A percentile compares a stretch with the other conserved stretches of the same genome.
These are phyloP conservation scores for Tenthredo mesomela DNA, from an alignment of 2,888 invertebrate species.

Conservation along the genomic window DNA sequence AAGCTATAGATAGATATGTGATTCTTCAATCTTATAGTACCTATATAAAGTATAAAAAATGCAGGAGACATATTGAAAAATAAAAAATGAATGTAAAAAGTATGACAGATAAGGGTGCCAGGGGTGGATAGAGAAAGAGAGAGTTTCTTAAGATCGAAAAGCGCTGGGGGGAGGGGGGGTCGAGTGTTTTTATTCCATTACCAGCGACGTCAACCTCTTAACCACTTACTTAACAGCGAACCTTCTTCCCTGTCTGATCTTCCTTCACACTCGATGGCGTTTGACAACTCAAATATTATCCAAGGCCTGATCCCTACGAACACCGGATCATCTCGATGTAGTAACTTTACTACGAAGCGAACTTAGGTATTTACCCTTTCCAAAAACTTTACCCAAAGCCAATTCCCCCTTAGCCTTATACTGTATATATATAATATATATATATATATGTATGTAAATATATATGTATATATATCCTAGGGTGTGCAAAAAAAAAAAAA, in stretches of 20 bases:
- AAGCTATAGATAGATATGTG: neutral
- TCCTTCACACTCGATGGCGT: slow-evolving; percentile 63
- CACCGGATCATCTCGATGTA: slow-evolving; percentile 50
- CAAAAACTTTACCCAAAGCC: slow-evolving; percentile 17
- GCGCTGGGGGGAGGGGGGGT: slow-evolving; percentile 57
- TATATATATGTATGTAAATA: neutral
- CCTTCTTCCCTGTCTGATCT: slow-evolving; percentile 57
- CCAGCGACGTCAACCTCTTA: slow-evolving; percentile 70
- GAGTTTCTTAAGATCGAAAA: slow-evolving; percentile 35
- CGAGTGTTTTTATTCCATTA: slow-evolving; percentile 77
- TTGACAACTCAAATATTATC: slow-evolving; percentile 75
- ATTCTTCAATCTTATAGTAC: neutral
- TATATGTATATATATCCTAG: neutral
- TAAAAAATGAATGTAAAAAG: neutral
- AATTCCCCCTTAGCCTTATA: slow-evolving; percentile 21
- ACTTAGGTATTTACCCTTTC: slow-evolving; percentile 33
- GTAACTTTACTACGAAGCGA: slow-evolving; percentile 41
- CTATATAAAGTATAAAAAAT: neutral
- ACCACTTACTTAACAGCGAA: slow-evolving; percentile 71
- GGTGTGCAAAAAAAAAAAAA: too few species aligned
- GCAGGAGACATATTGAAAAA: neutral
- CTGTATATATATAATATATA: neutral
- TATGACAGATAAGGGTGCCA: neutral
- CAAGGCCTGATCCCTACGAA: slow-evolving; percentile 57
- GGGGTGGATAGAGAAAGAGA: neutral